These are phyloP conservation scores for Phrynocephalus vlangalii DNA, from an alignment of 2,797 vertebrate genomes.

Conservation along the genomic window DNA sequence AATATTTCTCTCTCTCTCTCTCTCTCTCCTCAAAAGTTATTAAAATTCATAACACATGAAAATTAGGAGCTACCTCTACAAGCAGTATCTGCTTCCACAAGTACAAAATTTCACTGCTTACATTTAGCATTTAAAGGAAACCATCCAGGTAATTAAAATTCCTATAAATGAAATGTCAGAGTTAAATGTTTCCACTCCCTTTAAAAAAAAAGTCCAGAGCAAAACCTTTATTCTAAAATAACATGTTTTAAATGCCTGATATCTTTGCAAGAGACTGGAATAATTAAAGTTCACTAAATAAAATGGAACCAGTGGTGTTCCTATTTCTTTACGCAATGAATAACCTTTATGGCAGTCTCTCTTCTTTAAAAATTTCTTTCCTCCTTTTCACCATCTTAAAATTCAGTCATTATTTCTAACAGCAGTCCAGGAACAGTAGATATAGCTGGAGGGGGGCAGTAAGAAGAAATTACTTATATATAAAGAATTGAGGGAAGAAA, in stretches of 20 bases:
- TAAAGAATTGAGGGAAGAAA: conserved; percentile 45
- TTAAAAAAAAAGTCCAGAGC: conserved; percentile 44
- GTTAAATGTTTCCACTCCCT: conserved; percentile 77
- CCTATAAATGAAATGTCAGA: conserved; percentile 83
- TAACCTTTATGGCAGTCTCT: conserved; percentile 71
- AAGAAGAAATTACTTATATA: conserved; percentile 67
- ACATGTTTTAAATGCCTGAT: conserved; percentile 71
- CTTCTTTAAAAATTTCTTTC: conserved; percentile 57
- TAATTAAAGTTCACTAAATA: conserved; percentile 72
- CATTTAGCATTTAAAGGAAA: conserved; percentile 81
- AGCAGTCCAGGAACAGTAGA: conserved; percentile 54
- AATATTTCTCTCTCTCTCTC: conserved; percentile 20
- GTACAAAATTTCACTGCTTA: conserved; percentile 79
- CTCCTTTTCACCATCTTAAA: conserved; percentile 20
- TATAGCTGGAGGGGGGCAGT: conserved; percentile 61
- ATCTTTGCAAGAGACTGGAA: conserved; percentile 69
- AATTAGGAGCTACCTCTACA: conserved; percentile 79
- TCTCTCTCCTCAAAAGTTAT: conserved; percentile 72
- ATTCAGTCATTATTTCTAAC: conserved; percentile 68
- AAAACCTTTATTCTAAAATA: conserved; percentile 77
- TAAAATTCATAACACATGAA: conserved; percentile 85
- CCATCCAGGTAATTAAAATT: conserved; percentile 84
- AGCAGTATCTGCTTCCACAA: conserved; percentile 75
- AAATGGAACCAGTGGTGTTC: conserved; percentile 66
- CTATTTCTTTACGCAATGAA: conserved; percentile 46